Evolutionary conservation across 2,113 vertebrate species (phyloP).

Genomic region (Myotis brandtii): DNA sequence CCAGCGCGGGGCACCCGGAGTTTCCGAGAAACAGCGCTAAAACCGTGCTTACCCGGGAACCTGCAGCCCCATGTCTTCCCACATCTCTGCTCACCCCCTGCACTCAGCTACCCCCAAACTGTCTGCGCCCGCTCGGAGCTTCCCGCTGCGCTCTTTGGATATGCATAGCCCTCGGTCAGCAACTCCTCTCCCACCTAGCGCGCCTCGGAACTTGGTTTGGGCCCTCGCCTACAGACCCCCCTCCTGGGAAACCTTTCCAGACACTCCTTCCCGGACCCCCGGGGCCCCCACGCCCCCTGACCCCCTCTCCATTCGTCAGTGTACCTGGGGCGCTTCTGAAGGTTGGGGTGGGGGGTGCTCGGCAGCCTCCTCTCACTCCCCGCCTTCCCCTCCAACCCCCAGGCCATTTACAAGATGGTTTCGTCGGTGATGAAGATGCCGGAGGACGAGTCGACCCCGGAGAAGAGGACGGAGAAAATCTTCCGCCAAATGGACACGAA

Average conservation of each 20-base stretch:
- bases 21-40: not conserved
- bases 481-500: slow-evolving; percentile 99
- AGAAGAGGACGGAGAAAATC: slow-evolving; percentile 99
- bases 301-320: not conserved
- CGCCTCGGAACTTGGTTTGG: not conserved
- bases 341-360: not conserved
- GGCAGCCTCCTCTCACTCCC: not conserved
- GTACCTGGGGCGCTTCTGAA: not conserved
- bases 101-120: not conserved
- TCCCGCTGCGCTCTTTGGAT: not conserved
- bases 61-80: not conserved
- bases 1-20: accelerated
- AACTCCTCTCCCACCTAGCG: not conserved
- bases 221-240: not conserved
- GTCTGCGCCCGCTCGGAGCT: not conserved
- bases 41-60: not conserved
- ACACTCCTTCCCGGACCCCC: not conserved
- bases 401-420: slow-evolving; percentile 99
- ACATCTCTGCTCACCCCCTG: not conserved
- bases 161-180: not conserved
- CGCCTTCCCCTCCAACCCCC: not conserved
- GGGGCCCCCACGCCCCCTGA: too few relatives aligned
- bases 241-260: not conserved
- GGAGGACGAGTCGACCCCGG: slow-evolving; percentile 98
- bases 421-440: slow-evolving; percentile 99